Percentiles rank a stretch among this genome's conserved stretches.
Conservation (phyloP, 2,888 invertebrate genomes). For the Lepidocyrtoides sp. region DNA sequence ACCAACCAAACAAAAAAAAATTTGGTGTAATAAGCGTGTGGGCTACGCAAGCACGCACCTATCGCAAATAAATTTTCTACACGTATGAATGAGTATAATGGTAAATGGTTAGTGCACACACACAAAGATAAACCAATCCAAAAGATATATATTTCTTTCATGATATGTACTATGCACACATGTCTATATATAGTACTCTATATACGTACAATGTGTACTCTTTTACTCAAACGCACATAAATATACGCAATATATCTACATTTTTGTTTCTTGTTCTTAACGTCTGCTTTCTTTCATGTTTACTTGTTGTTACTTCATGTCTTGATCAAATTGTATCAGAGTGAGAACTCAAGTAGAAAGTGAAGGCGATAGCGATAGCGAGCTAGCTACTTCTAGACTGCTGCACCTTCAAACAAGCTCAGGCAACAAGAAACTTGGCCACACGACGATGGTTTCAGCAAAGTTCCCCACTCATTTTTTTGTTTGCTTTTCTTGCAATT, state of each 20-base stretch:
- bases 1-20: constrained; percentile 25
- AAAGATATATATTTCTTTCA: no score
- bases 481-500: constrained; percentile 45
- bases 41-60: constrained; percentile 54
- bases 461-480: neutral
- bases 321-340: constrained; percentile 69
- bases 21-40: constrained; percentile 11
- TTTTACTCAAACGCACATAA: no score
- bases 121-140: no score
- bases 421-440: constrained; percentile 47
- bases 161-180: neutral
- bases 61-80: constrained; percentile 48
- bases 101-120: neutral
- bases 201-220: no score
- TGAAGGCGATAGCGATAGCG: neutral
- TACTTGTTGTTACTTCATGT: constrained; percentile 66
- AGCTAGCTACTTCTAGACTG: constrained; percentile 15
- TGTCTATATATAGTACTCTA: neutral
- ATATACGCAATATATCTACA: no score
- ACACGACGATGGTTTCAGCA: neutral
- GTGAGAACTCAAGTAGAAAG: constrained; percentile 56
- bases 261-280: constrained; percentile 29
- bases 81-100: constrained; percentile 48
- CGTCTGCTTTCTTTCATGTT: constrained; percentile 57
- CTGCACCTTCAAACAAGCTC: constrained; percentile 1